A percentile compares a stretch with the other conserved stretches of the same genome.
phyloP scores from a whole-genome alignment of 2,888 invertebrate species.

The Oscheius sp. region DNA sequence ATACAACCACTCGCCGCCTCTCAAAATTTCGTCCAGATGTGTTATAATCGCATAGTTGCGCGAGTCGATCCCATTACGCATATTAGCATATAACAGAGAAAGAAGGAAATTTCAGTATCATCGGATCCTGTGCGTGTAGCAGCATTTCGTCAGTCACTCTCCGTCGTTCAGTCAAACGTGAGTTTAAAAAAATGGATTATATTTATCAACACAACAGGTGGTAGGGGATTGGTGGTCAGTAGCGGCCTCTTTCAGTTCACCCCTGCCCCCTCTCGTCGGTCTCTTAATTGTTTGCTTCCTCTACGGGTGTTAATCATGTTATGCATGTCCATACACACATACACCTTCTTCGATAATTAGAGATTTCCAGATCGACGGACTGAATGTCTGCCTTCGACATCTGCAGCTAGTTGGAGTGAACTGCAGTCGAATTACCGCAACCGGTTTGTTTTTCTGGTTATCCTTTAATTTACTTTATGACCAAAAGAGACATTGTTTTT shows the following conservation, averaged over 20 bases:
- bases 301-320: constrained; percentile 26
- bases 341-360: background rate
- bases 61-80: constrained; percentile 22
- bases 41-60: constrained; percentile 22
- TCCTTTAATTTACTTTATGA: too few species aligned
- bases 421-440: constrained; percentile 52
- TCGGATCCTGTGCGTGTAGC: constrained; percentile 7
- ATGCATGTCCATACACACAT: background rate
- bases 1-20: too few species aligned
- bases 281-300: constrained; percentile 29
- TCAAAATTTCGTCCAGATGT: constrained; percentile 7
- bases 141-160: constrained; percentile 6
- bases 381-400: constrained; percentile 56
- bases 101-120: constrained; percentile 9
- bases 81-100: constrained; percentile 17
- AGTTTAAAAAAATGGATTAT: constrained; percentile 14
- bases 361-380: constrained; percentile 46
- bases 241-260: background rate
- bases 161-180: constrained; percentile 14
- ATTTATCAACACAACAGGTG: constrained; percentile 9
- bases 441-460: constrained; percentile 55
- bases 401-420: constrained; percentile 56
- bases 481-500: too few species aligned
- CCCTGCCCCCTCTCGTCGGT: background rate
- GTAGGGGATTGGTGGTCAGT: background rate